Conservation (phyloP, 1,140 invertebrate species). For the Euglossa dilemma region DNA sequence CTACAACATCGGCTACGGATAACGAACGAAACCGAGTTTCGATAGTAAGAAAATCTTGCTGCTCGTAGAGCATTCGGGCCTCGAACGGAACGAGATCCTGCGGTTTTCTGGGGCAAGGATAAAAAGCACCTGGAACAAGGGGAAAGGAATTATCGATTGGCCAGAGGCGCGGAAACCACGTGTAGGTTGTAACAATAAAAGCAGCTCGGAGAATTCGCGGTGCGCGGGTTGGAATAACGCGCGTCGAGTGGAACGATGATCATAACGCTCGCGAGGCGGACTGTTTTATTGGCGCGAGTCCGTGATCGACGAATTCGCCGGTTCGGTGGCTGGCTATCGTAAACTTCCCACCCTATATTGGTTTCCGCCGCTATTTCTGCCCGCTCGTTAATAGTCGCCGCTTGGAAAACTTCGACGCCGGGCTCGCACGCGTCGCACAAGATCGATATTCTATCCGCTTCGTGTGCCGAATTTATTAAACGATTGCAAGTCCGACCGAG, state of each 20-base stretch:
- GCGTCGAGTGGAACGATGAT: constrained; percentile 19
- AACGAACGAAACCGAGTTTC: too few species aligned
- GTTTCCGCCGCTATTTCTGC: constrained; percentile 22
- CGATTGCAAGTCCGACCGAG: background rate
- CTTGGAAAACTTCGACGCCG: constrained; percentile 17
- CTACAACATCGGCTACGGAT: too few species aligned
- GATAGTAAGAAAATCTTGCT: too few species aligned
- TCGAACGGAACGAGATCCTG: too few species aligned
- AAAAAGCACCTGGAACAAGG: background rate
- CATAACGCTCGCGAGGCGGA: constrained; percentile 4
- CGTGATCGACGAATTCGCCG: constrained; percentile 34
- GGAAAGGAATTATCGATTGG: constrained; percentile 12
- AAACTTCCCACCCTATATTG: constrained; percentile 39
- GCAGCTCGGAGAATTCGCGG: background rate
- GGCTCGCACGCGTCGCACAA: background rate
- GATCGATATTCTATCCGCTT: constrained; percentile 16
- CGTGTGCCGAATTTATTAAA: constrained; percentile 31
- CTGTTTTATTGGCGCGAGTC: constrained; percentile 18
- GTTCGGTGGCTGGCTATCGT: constrained; percentile 6
- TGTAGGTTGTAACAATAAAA: constrained; percentile 6
- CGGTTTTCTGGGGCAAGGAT: background rate
- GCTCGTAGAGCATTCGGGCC: too few species aligned
- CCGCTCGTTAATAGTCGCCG: constrained; percentile 23
- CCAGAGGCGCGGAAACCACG: background rate
- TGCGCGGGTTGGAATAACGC: background rate